Evolutionary conservation across 2,888 invertebrate genomes (phyloP).

Genomic region (Dromius quadrimaculatus): DNA sequence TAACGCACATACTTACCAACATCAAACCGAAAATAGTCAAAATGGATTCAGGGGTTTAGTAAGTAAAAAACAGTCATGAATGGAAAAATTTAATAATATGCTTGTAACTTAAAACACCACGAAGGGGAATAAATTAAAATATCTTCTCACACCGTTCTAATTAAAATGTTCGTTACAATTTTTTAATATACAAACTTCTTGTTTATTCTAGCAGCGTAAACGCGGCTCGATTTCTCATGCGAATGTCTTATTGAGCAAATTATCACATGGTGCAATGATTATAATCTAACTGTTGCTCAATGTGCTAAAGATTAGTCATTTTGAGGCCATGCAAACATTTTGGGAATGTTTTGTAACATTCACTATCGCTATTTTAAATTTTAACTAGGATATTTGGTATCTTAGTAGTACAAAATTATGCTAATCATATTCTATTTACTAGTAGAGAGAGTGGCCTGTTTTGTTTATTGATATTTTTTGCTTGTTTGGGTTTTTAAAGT

Average conservation of each 20-base stretch:
- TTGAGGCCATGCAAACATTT: constrained; percentile 47
- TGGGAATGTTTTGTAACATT: constrained; percentile 30
- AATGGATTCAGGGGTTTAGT: no score
- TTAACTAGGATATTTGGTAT: constrained; percentile 5
- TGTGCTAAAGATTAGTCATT: constrained; percentile 38
- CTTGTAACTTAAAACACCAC: no score
- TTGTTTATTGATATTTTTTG: not conserved
- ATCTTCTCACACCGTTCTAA: constrained; percentile 17
- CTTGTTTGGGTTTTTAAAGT: no score
- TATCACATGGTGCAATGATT: constrained; percentile 37
- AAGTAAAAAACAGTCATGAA: no score
- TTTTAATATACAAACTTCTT: constrained; percentile 18
- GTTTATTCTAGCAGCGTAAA: constrained; percentile 21
- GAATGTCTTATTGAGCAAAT: constrained; percentile 50
- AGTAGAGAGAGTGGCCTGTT: constrained; percentile 1
- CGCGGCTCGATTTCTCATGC: constrained; percentile 19
- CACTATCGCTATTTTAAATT: constrained; percentile 20
- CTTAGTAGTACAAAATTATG: not conserved
- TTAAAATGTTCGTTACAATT: constrained; percentile 18
- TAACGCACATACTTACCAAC: no score
- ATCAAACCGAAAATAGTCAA: no score
- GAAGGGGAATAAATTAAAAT: constrained; percentile 28
- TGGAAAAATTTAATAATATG: no score
- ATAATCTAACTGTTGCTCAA: constrained; percentile 20
- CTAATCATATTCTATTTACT: constrained; percentile 1